phyloP scores from a whole-genome alignment of 1,140 invertebrate genomes.

The Leucophenga varia region DNA sequence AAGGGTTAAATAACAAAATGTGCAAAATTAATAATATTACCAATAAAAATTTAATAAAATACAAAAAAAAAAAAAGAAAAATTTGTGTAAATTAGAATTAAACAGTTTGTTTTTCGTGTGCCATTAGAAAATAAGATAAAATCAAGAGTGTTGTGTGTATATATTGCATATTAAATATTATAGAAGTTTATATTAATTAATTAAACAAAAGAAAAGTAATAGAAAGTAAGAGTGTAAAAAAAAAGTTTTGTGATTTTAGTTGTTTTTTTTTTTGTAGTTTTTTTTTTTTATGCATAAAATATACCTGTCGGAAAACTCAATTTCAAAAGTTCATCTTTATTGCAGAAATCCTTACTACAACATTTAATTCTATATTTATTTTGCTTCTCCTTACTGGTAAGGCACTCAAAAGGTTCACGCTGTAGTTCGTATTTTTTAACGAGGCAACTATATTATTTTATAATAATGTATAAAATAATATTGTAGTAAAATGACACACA shows the following conservation, averaged over 20 bases:
- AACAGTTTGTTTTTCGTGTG: constrained; percentile 8
- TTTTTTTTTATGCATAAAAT: constrained; percentile 15
- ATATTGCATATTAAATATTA: constrained; percentile 4
- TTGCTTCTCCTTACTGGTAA: constrained; percentile 38
- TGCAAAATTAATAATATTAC: too few species aligned
- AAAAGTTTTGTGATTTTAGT: constrained; percentile 19
- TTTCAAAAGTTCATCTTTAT: constrained; percentile 52
- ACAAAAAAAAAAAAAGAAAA: too few species aligned
- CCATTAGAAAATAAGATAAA: too few species aligned
- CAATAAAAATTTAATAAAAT: too few species aligned
- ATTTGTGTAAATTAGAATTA: too few species aligned
- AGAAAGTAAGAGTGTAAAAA: constrained; percentile 33
- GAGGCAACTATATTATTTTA: constrained; percentile 47
- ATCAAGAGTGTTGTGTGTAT: constrained; percentile 11
- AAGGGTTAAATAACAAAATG: too few species aligned
- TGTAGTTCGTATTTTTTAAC: constrained; percentile 47
- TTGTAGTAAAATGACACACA: constrained; percentile 10
- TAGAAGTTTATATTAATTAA: constrained; percentile 21
- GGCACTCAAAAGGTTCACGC: constrained; percentile 46
- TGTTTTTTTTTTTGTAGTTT: constrained; percentile 17
- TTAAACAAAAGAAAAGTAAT: too few species aligned
- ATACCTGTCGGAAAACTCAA: constrained; percentile 51
- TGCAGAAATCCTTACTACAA: constrained; percentile 54
- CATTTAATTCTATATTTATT: constrained; percentile 49
- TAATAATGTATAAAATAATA: too few species aligned